A percentile compares a stretch with the other conserved stretches of the same genome.
These are phyloP conservation scores for Lasioglossum vierecki DNA, from an alignment of 2,888 invertebrate genomes.

Conservation along the genomic window DNA sequence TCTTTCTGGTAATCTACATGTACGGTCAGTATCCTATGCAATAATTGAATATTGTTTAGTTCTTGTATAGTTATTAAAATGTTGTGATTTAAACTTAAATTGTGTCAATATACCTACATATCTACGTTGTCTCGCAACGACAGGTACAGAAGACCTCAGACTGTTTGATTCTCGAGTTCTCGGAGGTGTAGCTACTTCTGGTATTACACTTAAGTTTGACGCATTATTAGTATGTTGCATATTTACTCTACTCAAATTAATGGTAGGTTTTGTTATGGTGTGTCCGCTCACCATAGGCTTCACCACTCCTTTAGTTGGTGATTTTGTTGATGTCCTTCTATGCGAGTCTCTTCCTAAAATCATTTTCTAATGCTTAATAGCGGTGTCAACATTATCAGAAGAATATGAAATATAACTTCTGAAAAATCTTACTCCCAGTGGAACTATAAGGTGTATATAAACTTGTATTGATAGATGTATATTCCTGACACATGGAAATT, in stretches of 20 bases:
- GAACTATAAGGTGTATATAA: constrained; percentile 38
- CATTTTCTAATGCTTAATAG: background rate
- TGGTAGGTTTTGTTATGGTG: constrained; percentile 82
- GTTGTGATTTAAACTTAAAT: background rate
- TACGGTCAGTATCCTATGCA: constrained; percentile 68
- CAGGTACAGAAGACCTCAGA: constrained; percentile 34
- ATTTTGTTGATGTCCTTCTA: constrained; percentile 74
- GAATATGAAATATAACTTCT: background rate
- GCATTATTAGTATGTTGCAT: constrained; percentile 74
- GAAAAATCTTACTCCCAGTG: constrained; percentile 46
- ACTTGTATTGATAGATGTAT: constrained; percentile 36
- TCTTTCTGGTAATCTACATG: constrained; percentile 75
- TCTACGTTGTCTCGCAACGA: constrained; percentile 54
- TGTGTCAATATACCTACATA: constrained; percentile 60
- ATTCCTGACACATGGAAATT: constrained; percentile 76
- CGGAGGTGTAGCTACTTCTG: constrained; percentile 71
- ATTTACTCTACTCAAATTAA: constrained; percentile 81
- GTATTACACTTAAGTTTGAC: constrained; percentile 77
- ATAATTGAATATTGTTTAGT: constrained; percentile 27
- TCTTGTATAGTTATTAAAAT: background rate
- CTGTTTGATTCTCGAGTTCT: constrained; percentile 57
- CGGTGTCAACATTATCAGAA: background rate
- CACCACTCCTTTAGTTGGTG: constrained; percentile 81
- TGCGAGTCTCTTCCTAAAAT: constrained; percentile 72
- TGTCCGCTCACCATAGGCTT: constrained; percentile 83